These are phyloP conservation scores for Cinclus cinclus DNA, from an alignment of 2,113 vertebrate species.

Conservation along the genomic window DNA sequence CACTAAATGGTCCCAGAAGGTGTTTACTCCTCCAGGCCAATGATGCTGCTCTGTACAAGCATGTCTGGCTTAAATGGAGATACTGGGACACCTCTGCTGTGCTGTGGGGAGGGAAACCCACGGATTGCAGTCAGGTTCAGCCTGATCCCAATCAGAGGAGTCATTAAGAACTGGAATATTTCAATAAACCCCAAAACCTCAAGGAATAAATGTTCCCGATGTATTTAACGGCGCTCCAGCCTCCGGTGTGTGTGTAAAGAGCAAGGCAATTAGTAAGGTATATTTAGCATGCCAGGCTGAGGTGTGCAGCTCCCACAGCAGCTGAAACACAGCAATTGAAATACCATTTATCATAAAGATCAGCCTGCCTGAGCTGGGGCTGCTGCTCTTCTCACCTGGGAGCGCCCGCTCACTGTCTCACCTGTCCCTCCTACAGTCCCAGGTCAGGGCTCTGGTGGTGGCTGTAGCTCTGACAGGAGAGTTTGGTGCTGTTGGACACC, in stretches of 20 bases:
- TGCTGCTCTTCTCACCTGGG: not conserved
- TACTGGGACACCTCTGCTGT: not conserved
- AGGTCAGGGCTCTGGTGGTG: not conserved
- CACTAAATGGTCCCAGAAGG: not conserved
- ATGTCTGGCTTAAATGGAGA: fast-evolving
- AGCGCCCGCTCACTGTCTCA: not conserved
- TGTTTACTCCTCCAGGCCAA: not conserved
- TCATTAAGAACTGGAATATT: not conserved
- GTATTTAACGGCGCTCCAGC: not conserved
- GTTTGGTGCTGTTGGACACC: not conserved
- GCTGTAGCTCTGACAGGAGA: not conserved
- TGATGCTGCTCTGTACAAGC: fast-evolving
- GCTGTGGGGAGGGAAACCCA: not conserved
- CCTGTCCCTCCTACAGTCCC: fast-evolving
- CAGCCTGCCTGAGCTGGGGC: conserved; percentile 23
- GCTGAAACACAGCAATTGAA: conserved; percentile 40
- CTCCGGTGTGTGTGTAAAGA: conserved; percentile 27
- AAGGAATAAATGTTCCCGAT: conserved; percentile 8
- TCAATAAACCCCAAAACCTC: not conserved
- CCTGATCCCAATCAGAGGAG: not conserved
- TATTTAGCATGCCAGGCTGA: conserved; percentile 62
- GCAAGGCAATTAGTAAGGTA: conserved; percentile 69
- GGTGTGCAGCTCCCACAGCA: conserved; percentile 42
- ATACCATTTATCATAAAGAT: conserved; percentile 35
- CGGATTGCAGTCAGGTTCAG: not conserved